Evolutionary conservation across 2,797 vertebrate genomes (phyloP).

Genomic region (Clamator glandarius): DNA sequence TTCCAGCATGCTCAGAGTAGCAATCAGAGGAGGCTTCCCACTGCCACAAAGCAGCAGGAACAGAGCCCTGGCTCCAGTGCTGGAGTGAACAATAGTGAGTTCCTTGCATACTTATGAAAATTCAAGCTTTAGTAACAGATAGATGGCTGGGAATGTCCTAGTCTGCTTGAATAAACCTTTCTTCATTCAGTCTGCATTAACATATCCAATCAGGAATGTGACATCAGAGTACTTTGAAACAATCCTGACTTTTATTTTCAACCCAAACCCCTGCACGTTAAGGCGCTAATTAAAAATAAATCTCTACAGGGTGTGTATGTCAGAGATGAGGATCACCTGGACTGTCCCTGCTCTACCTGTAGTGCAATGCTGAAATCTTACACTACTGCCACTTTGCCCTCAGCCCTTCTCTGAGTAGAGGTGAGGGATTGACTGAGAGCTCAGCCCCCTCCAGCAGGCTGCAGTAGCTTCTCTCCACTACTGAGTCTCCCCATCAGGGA

Average conservation of each 20-base stretch:
- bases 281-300: background rate
- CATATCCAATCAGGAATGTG: background rate
- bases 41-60: background rate
- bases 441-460: background rate
- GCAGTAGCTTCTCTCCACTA: background rate
- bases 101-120: background rate
- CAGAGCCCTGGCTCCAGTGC: background rate
- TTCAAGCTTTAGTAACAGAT: background rate
- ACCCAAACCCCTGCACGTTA: fast-evolving
- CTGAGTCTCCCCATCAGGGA: background rate
- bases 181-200: background rate
- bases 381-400: background rate
- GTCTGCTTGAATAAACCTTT: background rate
- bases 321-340: background rate
- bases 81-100: background rate
- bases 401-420: background rate
- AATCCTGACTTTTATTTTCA: background rate
- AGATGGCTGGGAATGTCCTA: background rate
- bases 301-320: background rate
- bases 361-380: background rate
- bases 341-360: background rate
- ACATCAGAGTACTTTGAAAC: background rate
- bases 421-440: background rate
- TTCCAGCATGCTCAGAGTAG: fast-evolving
- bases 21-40: fast-evolving